These are phyloP conservation scores for Lapara coniferarum DNA, from an alignment of 2,888 invertebrate genomes.

Conservation along the genomic window DNA sequence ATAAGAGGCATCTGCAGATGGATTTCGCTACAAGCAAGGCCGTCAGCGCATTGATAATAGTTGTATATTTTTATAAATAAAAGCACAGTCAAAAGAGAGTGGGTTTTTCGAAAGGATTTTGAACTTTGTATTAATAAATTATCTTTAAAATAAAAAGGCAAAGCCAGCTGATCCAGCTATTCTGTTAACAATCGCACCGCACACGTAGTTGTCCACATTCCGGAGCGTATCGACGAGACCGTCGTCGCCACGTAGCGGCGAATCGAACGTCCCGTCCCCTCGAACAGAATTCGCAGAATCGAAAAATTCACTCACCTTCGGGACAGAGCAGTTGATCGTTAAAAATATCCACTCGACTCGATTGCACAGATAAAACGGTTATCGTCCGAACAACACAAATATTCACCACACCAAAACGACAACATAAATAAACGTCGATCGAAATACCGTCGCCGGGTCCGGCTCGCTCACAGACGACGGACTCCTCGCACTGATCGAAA, in stretches of 20 bases:
- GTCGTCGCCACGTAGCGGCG: slow-evolving; percentile 76
- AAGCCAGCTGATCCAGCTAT: slow-evolving; percentile 29
- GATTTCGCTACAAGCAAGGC: slow-evolving; percentile 11
- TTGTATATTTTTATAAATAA: background rate
- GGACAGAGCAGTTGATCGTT: slow-evolving; percentile 67
- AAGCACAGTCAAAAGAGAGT: background rate
- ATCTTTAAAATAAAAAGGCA: slow-evolving; percentile 26
- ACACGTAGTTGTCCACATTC: slow-evolving; percentile 54
- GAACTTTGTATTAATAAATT: background rate
- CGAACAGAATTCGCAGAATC: slow-evolving; percentile 55
- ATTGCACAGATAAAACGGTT: slow-evolving; percentile 82
- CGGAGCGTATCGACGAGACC: slow-evolving; percentile 60
- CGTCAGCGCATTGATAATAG: background rate
- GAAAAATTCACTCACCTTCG: slow-evolving; percentile 72
- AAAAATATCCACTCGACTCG: slow-evolving; percentile 79
- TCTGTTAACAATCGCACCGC: slow-evolving; percentile 43
- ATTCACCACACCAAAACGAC: slow-evolving; percentile 83
- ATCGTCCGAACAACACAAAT: slow-evolving; percentile 81
- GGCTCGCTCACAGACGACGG: slow-evolving; percentile 62
- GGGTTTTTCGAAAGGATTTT: background rate
- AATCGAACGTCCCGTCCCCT: slow-evolving; percentile 55
- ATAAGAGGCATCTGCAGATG: background rate
- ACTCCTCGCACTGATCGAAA: slow-evolving; percentile 74
- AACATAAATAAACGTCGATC: slow-evolving; percentile 81
- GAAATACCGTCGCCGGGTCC: slow-evolving; percentile 61